Percentiles rank a stretch among this genome's conserved stretches.
phyloP scores from a whole-genome alignment of 1,140 invertebrate genomes.

The Conus ventricosus region DNA sequence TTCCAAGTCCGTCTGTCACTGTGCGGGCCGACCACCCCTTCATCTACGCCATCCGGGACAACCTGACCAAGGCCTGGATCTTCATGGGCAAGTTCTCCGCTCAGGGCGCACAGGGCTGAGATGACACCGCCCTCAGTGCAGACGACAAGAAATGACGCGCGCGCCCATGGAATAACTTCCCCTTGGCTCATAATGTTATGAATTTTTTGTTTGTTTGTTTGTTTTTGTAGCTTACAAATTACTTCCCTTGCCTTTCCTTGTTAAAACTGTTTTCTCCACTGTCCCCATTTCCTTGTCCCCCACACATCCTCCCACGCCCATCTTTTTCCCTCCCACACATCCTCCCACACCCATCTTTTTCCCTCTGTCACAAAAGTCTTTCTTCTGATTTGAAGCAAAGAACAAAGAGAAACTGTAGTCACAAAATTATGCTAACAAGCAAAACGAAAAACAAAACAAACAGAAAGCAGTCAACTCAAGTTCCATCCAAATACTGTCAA shows the following conservation, averaged over 20 bases:
- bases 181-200: background rate
- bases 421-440: too few species aligned
- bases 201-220: background rate
- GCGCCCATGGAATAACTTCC: background rate
- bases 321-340: too few species aligned
- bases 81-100: slow-evolving; percentile 38
- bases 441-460: too few species aligned
- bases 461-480: too few species aligned
- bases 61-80: slow-evolving; percentile 12
- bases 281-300: too few species aligned
- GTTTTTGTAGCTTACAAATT: background rate
- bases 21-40: slow-evolving; percentile 39
- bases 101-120: background rate
- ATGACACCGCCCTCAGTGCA: background rate
- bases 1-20: background rate
- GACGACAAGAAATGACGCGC: background rate
- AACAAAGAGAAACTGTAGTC: too few species aligned
- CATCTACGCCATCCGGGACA: slow-evolving; percentile 39
- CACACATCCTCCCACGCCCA: too few species aligned
- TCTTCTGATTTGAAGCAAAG: too few species aligned
- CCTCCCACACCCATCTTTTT: too few species aligned
- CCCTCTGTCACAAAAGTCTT: too few species aligned
- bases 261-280: background rate
- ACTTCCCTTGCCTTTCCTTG: background rate
- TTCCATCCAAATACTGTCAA: too few species aligned